These are phyloP conservation scores for Notolepis coatsorum DNA, from an alignment of 2,797 vertebrate genomes.

Conservation along the genomic window DNA sequence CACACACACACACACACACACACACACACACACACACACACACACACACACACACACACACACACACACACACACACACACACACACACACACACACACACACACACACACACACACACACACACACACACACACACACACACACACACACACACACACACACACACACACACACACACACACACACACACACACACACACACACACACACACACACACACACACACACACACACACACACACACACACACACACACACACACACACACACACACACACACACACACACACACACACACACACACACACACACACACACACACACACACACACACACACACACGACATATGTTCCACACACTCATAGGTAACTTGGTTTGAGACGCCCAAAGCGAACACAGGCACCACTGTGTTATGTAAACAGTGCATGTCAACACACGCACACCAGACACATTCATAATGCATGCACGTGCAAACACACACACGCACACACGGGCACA, in stretches of 20 bases:
- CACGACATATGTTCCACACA: conserved; percentile 45
- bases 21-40: conserved; percentile 45
- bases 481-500: no score
- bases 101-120: not conserved
- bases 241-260: not conserved
- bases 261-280: not conserved
- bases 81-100: not conserved
- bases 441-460: no score
- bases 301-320: conserved; percentile 26
- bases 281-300: not conserved
- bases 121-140: not conserved
- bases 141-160: not conserved
- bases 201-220: not conserved
- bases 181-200: not conserved
- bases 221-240: conserved; percentile 5
- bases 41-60: conserved; percentile 13
- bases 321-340: conserved; percentile 16
- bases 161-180: not conserved
- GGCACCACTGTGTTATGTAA: conserved; percentile 48
- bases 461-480: no score
- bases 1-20: conserved; percentile 37
- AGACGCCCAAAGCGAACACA: conserved; percentile 48
- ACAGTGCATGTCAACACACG: no score
- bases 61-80: conserved; percentile 17
- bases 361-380: conserved; percentile 60